phyloP scores from a whole-genome alignment of 2,888 invertebrate genomes.

The Eupsilia transversa region DNA sequence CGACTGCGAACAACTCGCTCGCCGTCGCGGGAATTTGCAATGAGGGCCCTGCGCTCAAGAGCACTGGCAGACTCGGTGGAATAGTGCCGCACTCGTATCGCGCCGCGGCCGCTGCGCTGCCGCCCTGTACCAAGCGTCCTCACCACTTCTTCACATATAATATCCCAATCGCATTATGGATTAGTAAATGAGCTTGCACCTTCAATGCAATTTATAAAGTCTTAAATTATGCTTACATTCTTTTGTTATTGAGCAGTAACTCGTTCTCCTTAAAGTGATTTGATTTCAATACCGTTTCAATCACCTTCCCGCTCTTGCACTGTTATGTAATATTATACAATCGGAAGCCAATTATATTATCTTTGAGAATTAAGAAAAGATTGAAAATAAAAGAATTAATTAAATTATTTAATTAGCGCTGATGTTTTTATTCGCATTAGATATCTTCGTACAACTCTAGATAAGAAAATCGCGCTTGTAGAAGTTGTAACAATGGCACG shows the following conservation, averaged over 20 bases:
- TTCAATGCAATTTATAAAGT: conserved; percentile 25
- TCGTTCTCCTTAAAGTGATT: conserved; percentile 20
- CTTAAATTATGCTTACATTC: conserved; percentile 15
- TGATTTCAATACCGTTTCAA: conserved; percentile 32
- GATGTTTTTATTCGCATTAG: conserved; percentile 57
- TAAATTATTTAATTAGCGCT: conserved; percentile 30
- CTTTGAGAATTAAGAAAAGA: conserved; percentile 5
- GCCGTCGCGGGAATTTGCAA: conserved; percentile 82
- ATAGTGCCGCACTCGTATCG: conserved; percentile 59
- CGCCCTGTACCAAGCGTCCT: background rate
- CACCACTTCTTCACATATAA: conserved; percentile 20
- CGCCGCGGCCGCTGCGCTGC: background rate
- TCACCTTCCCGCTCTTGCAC: background rate
- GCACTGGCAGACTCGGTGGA: conserved; percentile 70
- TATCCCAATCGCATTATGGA: conserved; percentile 67
- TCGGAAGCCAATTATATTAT: conserved; percentile 21
- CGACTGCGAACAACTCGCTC: conserved; percentile 80
- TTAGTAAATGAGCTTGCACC: conserved; percentile 73
- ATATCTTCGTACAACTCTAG: conserved; percentile 59
- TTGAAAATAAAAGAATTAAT: conserved; percentile 20
- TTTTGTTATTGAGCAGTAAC: conserved; percentile 30
- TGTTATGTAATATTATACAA: conserved; percentile 31
- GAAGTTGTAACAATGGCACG: conserved; percentile 78
- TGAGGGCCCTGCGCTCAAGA: conserved; percentile 73
- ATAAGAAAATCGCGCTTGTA: conserved; percentile 76